A percentile compares a stretch with the other conserved stretches of the same genome.
phyloP scores from a whole-genome alignment of 2,113 vertebrate species.

The Tupaia chinensis region DNA sequence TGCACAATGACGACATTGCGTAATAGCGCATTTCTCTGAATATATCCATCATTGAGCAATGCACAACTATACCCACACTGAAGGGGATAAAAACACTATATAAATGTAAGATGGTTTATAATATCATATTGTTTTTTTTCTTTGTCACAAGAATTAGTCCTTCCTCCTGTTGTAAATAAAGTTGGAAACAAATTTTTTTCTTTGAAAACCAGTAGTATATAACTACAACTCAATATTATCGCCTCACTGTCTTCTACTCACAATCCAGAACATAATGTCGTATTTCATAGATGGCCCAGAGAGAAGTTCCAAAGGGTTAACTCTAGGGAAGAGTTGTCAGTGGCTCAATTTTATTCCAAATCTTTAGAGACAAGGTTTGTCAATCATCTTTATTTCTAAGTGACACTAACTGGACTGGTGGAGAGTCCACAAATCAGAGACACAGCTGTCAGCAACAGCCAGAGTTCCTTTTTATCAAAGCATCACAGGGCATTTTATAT shows the following conservation, averaged over 20 bases:
- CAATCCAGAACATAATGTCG: neutral
- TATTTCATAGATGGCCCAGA: neutral
- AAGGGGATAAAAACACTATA: neutral
- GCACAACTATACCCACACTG: neutral
- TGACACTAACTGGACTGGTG: neutral
- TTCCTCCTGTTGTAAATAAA: conserved; percentile 45
- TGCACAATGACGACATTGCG: no score
- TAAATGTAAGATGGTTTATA: neutral
- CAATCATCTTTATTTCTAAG: conserved; percentile 46
- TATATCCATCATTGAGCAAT: no score
- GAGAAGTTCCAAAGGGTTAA: conserved; percentile 44
- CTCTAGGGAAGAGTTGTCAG: neutral
- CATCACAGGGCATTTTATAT: neutral
- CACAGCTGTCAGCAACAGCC: neutral
- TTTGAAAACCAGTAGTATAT: conserved; percentile 41
- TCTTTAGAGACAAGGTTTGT: conserved; percentile 5
- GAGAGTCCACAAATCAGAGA: neutral
- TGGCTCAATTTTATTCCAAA: conserved; percentile 21
- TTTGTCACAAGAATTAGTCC: conserved; percentile 14
- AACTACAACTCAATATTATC: neutral
- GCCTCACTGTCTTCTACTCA: neutral
- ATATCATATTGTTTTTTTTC: neutral
- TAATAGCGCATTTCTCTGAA: no score
- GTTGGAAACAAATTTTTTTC: conserved; percentile 41
- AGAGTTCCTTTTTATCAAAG: neutral